These are phyloP conservation scores for Mesitornis unicolor DNA, from an alignment of 2,113 vertebrate species.

Conservation along the genomic window DNA sequence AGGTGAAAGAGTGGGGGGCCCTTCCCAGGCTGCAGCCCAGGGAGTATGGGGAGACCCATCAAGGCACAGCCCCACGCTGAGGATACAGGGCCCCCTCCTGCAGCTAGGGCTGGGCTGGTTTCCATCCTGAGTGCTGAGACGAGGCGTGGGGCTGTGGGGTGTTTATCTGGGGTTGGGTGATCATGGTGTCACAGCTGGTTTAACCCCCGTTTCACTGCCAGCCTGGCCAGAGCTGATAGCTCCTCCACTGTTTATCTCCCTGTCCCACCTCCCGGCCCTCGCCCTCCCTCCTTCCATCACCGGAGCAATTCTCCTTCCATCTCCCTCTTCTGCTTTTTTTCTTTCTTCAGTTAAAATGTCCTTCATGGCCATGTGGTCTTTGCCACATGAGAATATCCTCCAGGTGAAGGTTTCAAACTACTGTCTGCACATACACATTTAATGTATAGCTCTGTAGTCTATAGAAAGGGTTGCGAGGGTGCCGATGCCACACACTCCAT, in stretches of 20 bases:
- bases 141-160: not conserved
- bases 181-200: not conserved
- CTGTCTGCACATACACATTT: no score
- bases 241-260: not conserved
- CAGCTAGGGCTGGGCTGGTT: not conserved
- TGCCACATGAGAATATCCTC: not conserved
- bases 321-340: not conserved
- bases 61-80: fast-evolving
- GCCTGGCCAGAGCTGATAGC: not conserved
- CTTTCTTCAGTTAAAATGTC: not conserved
- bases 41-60: not conserved
- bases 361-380: fast-evolving
- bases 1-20: fast-evolving
- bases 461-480: not conserved
- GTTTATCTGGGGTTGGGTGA: not conserved
- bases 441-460: not conserved
- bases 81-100: fast-evolving
- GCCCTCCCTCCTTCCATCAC: not conserved
- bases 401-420: not conserved
- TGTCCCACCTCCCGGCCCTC: not conserved
- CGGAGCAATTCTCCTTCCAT: not conserved
- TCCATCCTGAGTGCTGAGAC: not conserved
- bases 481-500: fast-evolving
- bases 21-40: fast-evolving
- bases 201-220: not conserved